These are phyloP conservation scores for Gasteruption jaculator DNA, from an alignment of 2,888 invertebrate genomes.

Conservation along the genomic window DNA sequence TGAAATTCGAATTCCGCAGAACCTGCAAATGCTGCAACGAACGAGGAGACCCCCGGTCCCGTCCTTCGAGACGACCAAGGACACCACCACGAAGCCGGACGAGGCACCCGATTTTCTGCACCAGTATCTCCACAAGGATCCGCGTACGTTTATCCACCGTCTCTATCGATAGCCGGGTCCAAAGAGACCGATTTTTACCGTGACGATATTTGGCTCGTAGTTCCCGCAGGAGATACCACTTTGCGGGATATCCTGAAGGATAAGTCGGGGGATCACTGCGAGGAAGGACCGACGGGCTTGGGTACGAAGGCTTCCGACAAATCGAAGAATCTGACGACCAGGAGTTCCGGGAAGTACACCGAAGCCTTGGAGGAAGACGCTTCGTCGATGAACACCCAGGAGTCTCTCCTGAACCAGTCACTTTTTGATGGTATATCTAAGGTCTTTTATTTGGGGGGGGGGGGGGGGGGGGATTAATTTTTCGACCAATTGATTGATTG, in stretches of 20 bases:
- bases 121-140: constrained; percentile 42
- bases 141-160: no score
- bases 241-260: constrained; percentile 26
- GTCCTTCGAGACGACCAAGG: constrained; percentile 26
- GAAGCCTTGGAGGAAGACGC: no score
- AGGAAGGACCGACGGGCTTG: no score
- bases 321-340: no score
- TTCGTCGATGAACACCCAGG: neutral
- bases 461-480: no score
- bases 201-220: constrained; percentile 9
- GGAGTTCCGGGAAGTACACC: no score
- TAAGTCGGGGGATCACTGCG: no score
- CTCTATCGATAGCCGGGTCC: no score
- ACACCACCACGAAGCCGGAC: constrained; percentile 3
- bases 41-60: constrained; percentile 45
- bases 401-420: neutral
- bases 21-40: constrained; percentile 55
- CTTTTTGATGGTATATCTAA: neutral
- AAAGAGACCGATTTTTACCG: no score
- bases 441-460: neutral
- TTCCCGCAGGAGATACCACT: constrained; percentile 21
- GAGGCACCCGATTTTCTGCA: constrained; percentile 38
- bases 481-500: no score
- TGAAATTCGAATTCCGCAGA: constrained; percentile 45
- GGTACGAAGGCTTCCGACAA: no score